Percentiles rank a stretch among this genome's conserved stretches.
phyloP scores from a whole-genome alignment of 1,140 invertebrate species.

The Lucilia cuprina region DNA sequence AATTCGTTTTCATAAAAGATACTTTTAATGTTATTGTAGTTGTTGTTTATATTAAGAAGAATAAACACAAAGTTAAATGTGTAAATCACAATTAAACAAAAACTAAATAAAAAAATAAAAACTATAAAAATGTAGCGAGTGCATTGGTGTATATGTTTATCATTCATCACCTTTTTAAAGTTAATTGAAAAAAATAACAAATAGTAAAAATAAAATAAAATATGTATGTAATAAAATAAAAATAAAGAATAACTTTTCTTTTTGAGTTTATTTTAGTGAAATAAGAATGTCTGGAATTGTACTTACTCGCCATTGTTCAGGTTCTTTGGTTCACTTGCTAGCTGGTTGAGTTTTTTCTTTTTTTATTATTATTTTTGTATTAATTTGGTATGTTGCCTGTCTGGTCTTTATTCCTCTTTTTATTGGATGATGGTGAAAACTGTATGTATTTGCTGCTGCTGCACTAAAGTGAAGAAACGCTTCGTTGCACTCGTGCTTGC shows the following conservation, averaged over 20 bases:
- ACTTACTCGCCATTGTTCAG: constrained; percentile 35
- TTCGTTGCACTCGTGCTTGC: constrained; percentile 4
- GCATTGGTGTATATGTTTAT: background rate
- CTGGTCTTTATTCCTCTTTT: background rate
- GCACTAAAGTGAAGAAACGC: background rate
- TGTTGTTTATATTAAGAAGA: background rate
- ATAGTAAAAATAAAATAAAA: background rate
- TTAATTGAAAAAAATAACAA: background rate
- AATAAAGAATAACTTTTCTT: no score
- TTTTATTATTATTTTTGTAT: background rate
- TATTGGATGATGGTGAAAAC: background rate
- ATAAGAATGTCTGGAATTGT: constrained; percentile 28
- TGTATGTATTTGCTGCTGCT: background rate
- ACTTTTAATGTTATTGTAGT: background rate
- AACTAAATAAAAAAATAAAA: background rate
- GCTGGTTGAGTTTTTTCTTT: background rate
- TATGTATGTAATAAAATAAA: no score
- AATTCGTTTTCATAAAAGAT: background rate
- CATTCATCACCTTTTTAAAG: background rate
- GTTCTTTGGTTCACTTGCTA: constrained; percentile 18
- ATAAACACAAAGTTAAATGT: background rate
- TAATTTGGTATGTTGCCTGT: constrained; percentile 13
- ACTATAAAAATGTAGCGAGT: background rate
- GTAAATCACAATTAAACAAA: background rate
- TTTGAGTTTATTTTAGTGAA: background rate